Conservation (phyloP, 1,140 invertebrate species). For the Drosophila sulfurigaster region DNA sequence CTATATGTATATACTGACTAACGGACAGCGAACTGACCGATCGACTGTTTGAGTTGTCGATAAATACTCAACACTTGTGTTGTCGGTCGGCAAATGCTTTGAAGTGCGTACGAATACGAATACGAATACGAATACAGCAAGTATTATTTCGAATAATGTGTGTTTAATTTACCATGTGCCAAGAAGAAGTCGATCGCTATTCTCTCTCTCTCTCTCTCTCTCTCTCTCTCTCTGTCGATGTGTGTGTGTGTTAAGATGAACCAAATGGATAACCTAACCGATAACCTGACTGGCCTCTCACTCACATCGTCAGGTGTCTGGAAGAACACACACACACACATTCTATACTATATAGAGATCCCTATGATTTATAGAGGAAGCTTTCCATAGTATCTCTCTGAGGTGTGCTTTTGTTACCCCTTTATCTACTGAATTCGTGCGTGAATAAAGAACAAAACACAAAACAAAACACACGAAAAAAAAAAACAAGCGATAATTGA, state of each 20-base stretch:
- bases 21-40: slow-evolving; percentile 46
- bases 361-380: slow-evolving; percentile 15
- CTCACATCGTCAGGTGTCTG: no score
- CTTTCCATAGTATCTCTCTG: slow-evolving; percentile 13
- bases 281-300: background rate
- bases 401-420: slow-evolving; percentile 2
- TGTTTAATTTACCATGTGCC: slow-evolving; percentile 43
- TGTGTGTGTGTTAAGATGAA: background rate
- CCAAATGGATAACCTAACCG: slow-evolving; percentile 9
- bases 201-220: background rate
- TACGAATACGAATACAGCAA: background rate
- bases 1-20: slow-evolving; percentile 24
- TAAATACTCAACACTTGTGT: slow-evolving; percentile 46
- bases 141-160: slow-evolving; percentile 30
- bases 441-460: slow-evolving; percentile 12
- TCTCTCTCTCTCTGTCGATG: background rate
- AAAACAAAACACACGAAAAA: background rate
- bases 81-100: slow-evolving; percentile 43
- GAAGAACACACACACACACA: no score
- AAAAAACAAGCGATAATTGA: slow-evolving; percentile 12
- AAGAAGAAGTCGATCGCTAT: slow-evolving; percentile 3
- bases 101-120: slow-evolving; percentile 34
- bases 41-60: slow-evolving; percentile 53
- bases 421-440: slow-evolving; percentile 50
- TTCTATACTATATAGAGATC: no score